Evolutionary conservation across 2,797 vertebrate genomes (phyloP).

Genomic region (Hoplostethus mediterraneus): DNA sequence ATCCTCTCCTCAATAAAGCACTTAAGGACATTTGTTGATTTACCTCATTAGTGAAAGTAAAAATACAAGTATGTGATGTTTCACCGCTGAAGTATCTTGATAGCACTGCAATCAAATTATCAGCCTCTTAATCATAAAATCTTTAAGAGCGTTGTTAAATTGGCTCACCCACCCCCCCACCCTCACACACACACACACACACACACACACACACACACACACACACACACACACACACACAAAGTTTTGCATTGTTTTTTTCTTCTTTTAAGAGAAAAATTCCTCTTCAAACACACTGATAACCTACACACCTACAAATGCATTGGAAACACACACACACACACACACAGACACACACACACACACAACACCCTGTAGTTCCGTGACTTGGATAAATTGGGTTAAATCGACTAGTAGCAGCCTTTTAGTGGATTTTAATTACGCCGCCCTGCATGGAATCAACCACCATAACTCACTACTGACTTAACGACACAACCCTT

Average conservation of each 20-base stretch:
- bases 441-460: conserved; percentile 59
- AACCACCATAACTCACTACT: conserved; percentile 42
- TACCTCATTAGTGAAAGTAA: conserved; percentile 42
- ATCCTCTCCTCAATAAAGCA: conserved; percentile 14
- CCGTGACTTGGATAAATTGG: conserved; percentile 69
- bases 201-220: conserved; percentile 6
- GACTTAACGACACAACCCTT: conserved; percentile 22
- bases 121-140: conserved; percentile 48
- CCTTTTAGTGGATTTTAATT: conserved; percentile 78
- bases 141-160: conserved; percentile 49
- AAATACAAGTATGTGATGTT: conserved; percentile 37
- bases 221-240: conserved; percentile 2
- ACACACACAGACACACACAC: conserved; percentile 17
- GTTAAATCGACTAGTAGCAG: conserved; percentile 74
- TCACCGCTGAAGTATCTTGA: conserved; percentile 29
- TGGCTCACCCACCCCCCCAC: conserved; percentile 22
- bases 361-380: conserved; percentile 54
- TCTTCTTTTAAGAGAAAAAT: not conserved
- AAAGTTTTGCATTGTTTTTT: too few species aligned
- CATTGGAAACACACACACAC: not conserved
- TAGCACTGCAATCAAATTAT: conserved; percentile 44
- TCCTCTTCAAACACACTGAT: not conserved
- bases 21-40: conserved; percentile 25
- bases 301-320: not conserved
- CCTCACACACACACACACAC: not conserved